These are phyloP conservation scores for Hanleya hanleyi DNA, from an alignment of 2,888 invertebrate species.

Conservation along the genomic window DNA sequence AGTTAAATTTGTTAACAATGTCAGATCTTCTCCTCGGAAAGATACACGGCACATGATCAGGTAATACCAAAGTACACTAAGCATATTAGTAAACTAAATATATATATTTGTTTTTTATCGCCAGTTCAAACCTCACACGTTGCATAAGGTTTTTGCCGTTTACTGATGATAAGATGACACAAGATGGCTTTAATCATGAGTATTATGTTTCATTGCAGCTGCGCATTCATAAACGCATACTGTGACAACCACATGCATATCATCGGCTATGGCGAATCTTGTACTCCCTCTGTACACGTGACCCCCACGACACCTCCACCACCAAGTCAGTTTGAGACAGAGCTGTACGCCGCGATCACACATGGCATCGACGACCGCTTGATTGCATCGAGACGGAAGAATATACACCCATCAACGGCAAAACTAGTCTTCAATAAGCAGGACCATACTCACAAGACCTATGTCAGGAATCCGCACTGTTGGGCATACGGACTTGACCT, in stretches of 20 bases:
- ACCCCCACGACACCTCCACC: constrained; percentile 16
- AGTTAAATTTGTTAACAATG: too few relatives aligned
- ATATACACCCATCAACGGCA: constrained; percentile 32
- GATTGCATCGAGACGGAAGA: constrained; percentile 22
- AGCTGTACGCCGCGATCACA: constrained; percentile 38
- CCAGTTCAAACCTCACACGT: too few relatives aligned
- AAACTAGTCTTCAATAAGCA: constrained; percentile 48
- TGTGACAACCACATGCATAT: constrained; percentile 14
- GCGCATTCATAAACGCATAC: neutral
- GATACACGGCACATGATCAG: too few relatives aligned
- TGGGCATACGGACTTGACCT: constrained; percentile 55
- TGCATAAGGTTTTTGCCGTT: too few relatives aligned
- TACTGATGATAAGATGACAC: too few relatives aligned
- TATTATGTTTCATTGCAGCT: constrained; percentile 3
- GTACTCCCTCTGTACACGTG: neutral
- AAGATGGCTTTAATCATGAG: too few relatives aligned
- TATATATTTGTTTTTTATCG: too few relatives aligned
- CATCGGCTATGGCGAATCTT: constrained; percentile 5
- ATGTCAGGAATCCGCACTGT: constrained; percentile 43
- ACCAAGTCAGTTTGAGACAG: constrained; percentile 27
- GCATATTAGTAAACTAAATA: too few relatives aligned
- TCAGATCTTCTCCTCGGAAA: too few relatives aligned
- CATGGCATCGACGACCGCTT: constrained; percentile 48
- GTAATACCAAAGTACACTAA: too few relatives aligned
- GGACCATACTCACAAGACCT: constrained; percentile 43